These are phyloP conservation scores for Asobara japonica DNA, from an alignment of 1,140 invertebrate species.

Conservation along the genomic window DNA sequence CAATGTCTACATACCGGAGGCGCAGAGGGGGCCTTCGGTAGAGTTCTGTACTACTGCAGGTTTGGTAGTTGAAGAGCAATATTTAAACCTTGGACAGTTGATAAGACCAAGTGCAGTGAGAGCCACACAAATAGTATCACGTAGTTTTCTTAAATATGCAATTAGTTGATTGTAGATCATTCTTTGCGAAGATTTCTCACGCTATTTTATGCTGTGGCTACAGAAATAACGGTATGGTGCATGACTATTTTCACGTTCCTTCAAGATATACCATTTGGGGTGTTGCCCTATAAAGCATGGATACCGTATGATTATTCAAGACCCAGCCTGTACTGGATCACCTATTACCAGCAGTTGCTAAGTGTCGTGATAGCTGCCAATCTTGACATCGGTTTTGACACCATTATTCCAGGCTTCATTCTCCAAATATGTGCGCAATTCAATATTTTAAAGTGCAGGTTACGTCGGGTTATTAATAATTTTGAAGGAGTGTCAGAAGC, in stretches of 20 bases:
- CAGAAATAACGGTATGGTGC: background rate
- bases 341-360: background rate
- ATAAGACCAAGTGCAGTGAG: too few species aligned
- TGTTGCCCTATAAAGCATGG: slow-evolving; percentile 16
- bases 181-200: background rate
- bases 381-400: background rate
- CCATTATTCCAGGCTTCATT: background rate
- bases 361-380: background rate
- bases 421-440: background rate
- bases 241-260: background rate
- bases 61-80: too few species aligned
- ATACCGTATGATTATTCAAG: slow-evolving; percentile 12
- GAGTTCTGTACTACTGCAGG: too few species aligned
- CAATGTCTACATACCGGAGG: too few species aligned
- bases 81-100: too few species aligned
- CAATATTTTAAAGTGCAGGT: background rate
- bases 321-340: background rate
- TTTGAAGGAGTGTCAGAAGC: background rate
- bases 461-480: background rate
- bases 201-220: background rate
- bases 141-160: too few species aligned
- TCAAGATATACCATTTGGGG: background rate
- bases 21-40: too few species aligned
- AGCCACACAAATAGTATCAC: too few species aligned
- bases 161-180: background rate